Evolutionary conservation across 1,140 invertebrate species (phyloP).

Genomic region (Drosophila tani): DNA sequence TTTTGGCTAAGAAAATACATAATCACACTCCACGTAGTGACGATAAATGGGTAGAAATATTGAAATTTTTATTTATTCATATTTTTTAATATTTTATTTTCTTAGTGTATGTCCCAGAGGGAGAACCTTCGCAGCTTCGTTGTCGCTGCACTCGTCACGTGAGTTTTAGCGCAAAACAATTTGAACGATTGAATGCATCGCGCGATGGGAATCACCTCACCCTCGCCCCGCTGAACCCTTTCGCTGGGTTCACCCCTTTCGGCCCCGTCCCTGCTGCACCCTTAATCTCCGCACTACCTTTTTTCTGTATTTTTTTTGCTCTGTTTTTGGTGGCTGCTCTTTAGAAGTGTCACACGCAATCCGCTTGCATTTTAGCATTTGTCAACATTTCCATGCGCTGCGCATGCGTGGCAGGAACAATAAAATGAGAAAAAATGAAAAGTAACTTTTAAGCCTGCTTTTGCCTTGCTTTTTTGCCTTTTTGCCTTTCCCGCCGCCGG

Average conservation of each 20-base stretch:
- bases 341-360: slow-evolving; percentile 80
- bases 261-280: slow-evolving; percentile 9
- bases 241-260: slow-evolving; percentile 1
- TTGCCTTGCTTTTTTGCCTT: slow-evolving; percentile 25
- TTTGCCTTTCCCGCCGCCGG: slow-evolving; percentile 20
- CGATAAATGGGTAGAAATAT: too few species aligned
- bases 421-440: slow-evolving; percentile 2
- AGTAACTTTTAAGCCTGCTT: slow-evolving; percentile 65
- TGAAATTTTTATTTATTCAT: too few species aligned
- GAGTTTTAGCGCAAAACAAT: slow-evolving; percentile 82
- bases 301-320: slow-evolving; percentile 6
- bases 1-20: too few species aligned
- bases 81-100: not conserved
- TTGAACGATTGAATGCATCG: slow-evolving; percentile 80
- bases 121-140: slow-evolving; percentile 34
- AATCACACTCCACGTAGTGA: too few species aligned
- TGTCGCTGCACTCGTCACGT: slow-evolving; percentile 77
- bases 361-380: slow-evolving; percentile 83
- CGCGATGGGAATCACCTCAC: slow-evolving; percentile 39
- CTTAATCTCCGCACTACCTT: slow-evolving; percentile 6
- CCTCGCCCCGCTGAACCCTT: not conserved
- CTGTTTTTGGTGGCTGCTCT: slow-evolving; percentile 39
- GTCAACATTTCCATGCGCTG: slow-evolving; percentile 76
- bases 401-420: slow-evolving; percentile 64
- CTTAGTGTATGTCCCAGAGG: not conserved